Percentiles rank a stretch among this genome's conserved stretches.
These are phyloP conservation scores for Tachina grossa DNA, from an alignment of 2,888 invertebrate genomes.

Conservation along the genomic window DNA sequence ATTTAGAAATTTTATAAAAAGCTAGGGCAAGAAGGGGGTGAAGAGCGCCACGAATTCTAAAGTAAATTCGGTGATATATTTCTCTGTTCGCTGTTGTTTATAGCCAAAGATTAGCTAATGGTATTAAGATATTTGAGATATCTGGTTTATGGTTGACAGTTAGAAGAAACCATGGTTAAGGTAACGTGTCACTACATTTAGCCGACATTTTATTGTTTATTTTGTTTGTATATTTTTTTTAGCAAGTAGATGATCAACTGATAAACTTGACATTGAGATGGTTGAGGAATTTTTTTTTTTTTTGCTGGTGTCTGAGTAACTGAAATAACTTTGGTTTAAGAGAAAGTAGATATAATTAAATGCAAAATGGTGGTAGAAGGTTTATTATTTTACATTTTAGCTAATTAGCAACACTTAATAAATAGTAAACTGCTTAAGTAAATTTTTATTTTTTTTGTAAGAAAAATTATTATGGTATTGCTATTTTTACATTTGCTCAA, in stretches of 20 bases:
- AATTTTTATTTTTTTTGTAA: no score
- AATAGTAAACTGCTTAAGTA: no score
- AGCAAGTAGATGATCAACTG: slow-evolving; percentile 43
- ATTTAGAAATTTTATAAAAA: neutral
- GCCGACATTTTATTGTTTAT: slow-evolving; percentile 61
- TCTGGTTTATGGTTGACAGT: slow-evolving; percentile 59
- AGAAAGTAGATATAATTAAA: neutral
- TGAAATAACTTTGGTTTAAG: neutral
- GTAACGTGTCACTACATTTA: slow-evolving; percentile 54
- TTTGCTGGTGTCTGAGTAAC: neutral
- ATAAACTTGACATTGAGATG: slow-evolving; percentile 66
- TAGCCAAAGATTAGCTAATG: slow-evolving; percentile 61
- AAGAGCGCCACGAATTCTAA: slow-evolving; percentile 26
- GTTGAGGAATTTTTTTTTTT: slow-evolving; percentile 3
- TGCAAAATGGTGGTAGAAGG: slow-evolving; percentile 17
- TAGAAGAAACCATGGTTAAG: slow-evolving; percentile 60
- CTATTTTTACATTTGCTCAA: no score
- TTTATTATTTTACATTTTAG: neutral
- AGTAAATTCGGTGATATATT: slow-evolving; percentile 57
- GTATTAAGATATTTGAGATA: slow-evolving; percentile 67
- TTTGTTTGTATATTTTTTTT: neutral
- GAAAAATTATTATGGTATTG: no score
- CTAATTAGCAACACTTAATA: neutral
- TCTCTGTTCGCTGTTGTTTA: slow-evolving; percentile 46
- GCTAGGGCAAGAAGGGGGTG: neutral